A percentile compares a stretch with the other conserved stretches of the same genome.
Conservation (phyloP, 1,140 invertebrate species). For the Drosophila insularis region DNA sequence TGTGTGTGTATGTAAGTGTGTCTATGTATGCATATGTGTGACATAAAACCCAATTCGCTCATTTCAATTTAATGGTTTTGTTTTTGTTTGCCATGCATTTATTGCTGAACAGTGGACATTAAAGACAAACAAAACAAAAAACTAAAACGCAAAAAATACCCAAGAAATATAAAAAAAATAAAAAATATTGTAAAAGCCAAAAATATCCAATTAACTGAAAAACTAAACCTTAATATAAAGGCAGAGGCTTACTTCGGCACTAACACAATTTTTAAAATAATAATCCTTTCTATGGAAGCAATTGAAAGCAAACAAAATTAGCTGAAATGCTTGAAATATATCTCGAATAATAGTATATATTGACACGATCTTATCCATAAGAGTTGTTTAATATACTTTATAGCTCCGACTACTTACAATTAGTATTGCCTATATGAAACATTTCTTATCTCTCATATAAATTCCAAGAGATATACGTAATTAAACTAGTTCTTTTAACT, state of each 20-base stretch:
- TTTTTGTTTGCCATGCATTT: constrained; percentile 48
- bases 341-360: too few relatives aligned
- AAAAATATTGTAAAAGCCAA: background rate
- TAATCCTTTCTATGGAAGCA: too few relatives aligned
- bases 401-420: too few relatives aligned
- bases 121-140: constrained; percentile 4
- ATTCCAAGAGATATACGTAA: too few relatives aligned
- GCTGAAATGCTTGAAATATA: too few relatives aligned
- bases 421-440: too few relatives aligned
- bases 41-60: constrained; percentile 72
- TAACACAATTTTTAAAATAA: too few relatives aligned
- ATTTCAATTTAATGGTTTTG: constrained; percentile 73
- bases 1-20: background rate
- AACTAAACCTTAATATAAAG: background rate
- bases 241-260: background rate
- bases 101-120: constrained; percentile 20
- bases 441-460: too few relatives aligned
- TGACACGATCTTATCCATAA: too few relatives aligned
- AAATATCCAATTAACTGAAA: background rate
- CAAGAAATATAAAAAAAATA: background rate
- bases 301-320: too few relatives aligned
- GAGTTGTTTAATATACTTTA: too few relatives aligned
- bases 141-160: background rate
- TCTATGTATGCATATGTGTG: constrained; percentile 23
- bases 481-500: too few relatives aligned